A percentile compares a stretch with the other conserved stretches of the same genome.
Conservation (phyloP, 2,888 invertebrate species). For the Ochropacha duplaris region DNA sequence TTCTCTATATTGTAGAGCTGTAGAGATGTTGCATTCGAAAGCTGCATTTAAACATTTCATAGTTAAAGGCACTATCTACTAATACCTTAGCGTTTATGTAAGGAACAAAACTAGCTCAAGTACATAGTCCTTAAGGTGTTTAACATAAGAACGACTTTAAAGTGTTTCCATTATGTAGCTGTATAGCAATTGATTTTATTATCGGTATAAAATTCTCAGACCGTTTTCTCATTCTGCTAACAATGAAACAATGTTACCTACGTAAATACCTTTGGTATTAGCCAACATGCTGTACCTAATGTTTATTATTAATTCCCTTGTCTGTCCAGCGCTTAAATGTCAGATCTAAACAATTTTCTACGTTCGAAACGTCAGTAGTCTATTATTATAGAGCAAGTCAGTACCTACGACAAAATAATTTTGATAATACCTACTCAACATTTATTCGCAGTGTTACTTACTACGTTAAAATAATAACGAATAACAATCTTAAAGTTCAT, state of each 20-base stretch:
- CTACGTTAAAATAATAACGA: too few relatives aligned
- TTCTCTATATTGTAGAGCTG: background rate
- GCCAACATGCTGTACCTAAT: background rate
- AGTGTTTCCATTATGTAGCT: background rate
- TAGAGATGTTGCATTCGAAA: slow-evolving; percentile 21
- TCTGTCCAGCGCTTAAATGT: background rate
- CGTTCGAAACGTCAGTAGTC: background rate
- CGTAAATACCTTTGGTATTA: background rate
- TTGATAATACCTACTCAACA: too few relatives aligned
- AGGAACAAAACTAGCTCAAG: background rate
- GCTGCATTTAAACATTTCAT: slow-evolving; percentile 14
- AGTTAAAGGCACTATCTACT: background rate
- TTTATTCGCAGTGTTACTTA: too few relatives aligned
- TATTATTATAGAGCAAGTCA: background rate
- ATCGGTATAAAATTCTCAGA: too few relatives aligned
- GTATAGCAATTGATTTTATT: background rate
- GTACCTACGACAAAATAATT: too few relatives aligned
- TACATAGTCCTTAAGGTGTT: background rate
- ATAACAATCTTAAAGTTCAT: too few relatives aligned
- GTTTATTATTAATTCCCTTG: slow-evolving; percentile 1
- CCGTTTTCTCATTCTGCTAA: background rate
- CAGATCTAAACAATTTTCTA: background rate
- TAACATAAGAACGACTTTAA: background rate
- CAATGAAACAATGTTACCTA: background rate
- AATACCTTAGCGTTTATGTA: too few relatives aligned